Conservation (phyloP, 2,113 vertebrate genomes). For the Tonatia bakeri region DNA sequence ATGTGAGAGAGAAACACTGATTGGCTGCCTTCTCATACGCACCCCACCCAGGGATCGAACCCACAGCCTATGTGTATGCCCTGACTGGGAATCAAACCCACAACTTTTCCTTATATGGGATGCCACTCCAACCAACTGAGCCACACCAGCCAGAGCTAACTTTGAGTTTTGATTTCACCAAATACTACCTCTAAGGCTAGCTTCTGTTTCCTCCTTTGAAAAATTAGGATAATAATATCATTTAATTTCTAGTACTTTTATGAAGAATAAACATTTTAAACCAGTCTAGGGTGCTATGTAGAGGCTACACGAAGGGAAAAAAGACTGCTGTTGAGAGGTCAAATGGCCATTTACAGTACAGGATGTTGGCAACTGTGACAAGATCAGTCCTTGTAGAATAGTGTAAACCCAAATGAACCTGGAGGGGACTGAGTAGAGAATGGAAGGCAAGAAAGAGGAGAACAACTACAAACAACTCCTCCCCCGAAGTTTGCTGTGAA, state of each 20-base stretch:
- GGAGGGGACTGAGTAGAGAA: neutral
- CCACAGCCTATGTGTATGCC: too few relatives aligned
- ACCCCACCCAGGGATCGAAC: too few relatives aligned
- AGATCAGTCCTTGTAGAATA: neutral
- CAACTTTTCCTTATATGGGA: too few relatives aligned
- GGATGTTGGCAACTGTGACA: neutral
- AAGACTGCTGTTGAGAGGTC: neutral
- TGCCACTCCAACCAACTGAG: too few relatives aligned
- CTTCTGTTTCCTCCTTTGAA: neutral
- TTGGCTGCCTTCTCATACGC: too few relatives aligned
- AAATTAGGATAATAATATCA: neutral
- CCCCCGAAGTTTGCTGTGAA: neutral
- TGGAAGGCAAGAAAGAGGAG: neutral
- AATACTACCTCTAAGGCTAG: neutral
- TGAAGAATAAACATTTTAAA: neutral
- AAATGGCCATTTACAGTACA: neutral
- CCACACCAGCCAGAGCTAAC: neutral
- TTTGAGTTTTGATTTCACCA: neutral
- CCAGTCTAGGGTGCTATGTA: neutral
- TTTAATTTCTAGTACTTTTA: neutral
- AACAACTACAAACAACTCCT: neutral
- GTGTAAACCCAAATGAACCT: neutral
- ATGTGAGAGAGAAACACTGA: too few relatives aligned
- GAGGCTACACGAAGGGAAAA: neutral
- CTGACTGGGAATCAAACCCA: too few relatives aligned